These are phyloP conservation scores for Cybosia mesomella DNA, from an alignment of 2,888 invertebrate species.

Conservation along the genomic window DNA sequence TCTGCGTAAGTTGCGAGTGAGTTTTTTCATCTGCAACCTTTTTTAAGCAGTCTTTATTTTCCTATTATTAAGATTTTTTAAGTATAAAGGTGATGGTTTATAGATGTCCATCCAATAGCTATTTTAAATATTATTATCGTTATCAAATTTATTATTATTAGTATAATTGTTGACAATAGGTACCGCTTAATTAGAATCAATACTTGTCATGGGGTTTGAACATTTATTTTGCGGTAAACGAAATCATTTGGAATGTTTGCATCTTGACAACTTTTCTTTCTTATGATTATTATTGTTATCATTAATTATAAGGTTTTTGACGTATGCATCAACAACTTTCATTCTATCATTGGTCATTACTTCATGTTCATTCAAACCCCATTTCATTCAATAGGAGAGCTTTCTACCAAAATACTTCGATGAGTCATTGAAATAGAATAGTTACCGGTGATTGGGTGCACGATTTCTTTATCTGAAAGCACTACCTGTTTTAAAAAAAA, in stretches of 20 bases:
- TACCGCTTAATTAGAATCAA: slow-evolving; percentile 71
- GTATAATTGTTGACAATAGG: slow-evolving; percentile 60
- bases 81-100: slow-evolving; percentile 66
- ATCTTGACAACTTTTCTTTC: slow-evolving; percentile 87
- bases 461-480: slow-evolving; percentile 80
- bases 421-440: slow-evolving; percentile 50
- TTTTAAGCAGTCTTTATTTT: slow-evolving; percentile 42
- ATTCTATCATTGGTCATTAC: slow-evolving; percentile 63
- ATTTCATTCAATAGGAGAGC: slow-evolving; percentile 84
- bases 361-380: slow-evolving; percentile 84
- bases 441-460: slow-evolving; percentile 83
- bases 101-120: slow-evolving; percentile 49
- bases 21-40: slow-evolving; percentile 15
- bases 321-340: slow-evolving; percentile 75
- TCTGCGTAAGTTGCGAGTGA: background rate
- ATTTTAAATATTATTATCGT: slow-evolving; percentile 45
- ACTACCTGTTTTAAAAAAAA: slow-evolving; percentile 76
- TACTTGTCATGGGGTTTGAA: slow-evolving; percentile 86
- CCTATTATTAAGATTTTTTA: slow-evolving; percentile 32
- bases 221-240: slow-evolving; percentile 77
- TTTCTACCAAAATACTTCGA: slow-evolving; percentile 67
- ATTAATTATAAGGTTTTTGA: slow-evolving; percentile 67
- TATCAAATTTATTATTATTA: slow-evolving; percentile 45
- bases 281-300: slow-evolving; percentile 61
- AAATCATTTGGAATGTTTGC: slow-evolving; percentile 85